Evolutionary conservation across 2,113 vertebrate species (phyloP).

Genomic region (Dendrocopos noguchii): DNA sequence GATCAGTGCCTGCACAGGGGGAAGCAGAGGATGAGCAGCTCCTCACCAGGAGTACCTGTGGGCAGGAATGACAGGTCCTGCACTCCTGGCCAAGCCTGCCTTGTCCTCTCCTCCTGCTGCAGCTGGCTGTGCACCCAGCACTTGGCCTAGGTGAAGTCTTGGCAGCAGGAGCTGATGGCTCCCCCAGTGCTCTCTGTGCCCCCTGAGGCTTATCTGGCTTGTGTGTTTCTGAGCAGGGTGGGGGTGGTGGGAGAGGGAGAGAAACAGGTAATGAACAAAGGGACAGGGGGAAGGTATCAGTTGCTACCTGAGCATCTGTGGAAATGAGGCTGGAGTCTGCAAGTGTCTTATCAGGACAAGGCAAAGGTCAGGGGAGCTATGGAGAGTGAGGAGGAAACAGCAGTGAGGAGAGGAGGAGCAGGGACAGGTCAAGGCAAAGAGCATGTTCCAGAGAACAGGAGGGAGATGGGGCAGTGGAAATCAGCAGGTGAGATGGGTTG

Average conservation of each 20-base stretch:
- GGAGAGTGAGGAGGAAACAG: background rate
- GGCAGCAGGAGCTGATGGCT: background rate
- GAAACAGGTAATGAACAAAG: background rate
- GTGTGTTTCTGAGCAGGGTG: background rate
- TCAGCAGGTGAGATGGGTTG: background rate
- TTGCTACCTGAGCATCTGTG: background rate
- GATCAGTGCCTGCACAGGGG: accelerated
- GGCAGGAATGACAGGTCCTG: background rate
- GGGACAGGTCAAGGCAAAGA: background rate
- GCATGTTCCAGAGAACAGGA: background rate
- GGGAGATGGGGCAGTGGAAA: accelerated
- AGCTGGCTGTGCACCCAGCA: background rate
- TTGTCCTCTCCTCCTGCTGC: background rate
- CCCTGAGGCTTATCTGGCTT: constrained; percentile 19
- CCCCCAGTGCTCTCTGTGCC: background rate
- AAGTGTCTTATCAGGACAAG: background rate
- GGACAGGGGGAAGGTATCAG: background rate
- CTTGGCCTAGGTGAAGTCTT: background rate
- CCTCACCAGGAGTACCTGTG: background rate
- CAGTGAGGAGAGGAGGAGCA: background rate
- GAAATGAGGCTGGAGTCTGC: background rate
- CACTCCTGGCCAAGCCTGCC: background rate
- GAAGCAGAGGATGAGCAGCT: background rate
- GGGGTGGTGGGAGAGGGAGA: background rate
- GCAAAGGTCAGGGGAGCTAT: background rate